Evolutionary conservation across 2,888 invertebrate species (phyloP).

Genomic region (Pristionchus japonicus): DNA sequence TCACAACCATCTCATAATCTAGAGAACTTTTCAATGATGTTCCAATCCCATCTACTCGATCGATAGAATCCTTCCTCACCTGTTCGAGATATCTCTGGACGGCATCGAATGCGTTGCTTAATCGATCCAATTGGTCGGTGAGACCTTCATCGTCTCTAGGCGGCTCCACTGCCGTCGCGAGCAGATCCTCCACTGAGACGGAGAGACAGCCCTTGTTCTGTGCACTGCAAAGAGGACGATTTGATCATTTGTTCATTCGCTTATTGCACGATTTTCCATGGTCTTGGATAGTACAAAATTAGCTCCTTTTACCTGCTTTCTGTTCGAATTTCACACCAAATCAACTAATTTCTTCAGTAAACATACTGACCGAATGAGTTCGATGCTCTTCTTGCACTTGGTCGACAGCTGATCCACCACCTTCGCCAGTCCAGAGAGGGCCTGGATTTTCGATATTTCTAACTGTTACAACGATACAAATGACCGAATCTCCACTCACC

Average conservation of each 20-base stretch:
- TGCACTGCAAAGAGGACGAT: conserved; percentile 48
- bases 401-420: conserved; percentile 72
- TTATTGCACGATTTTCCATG: too few relatives aligned
- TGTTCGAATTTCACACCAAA: too few relatives aligned
- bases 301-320: too few relatives aligned
- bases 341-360: not conserved
- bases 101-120: conserved; percentile 65
- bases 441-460: not conserved
- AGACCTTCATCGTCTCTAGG: conserved; percentile 59
- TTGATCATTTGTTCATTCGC: not conserved
- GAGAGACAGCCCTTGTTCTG: conserved; percentile 67
- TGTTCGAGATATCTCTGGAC: conserved; percentile 56
- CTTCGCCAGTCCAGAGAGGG: conserved; percentile 53
- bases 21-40: too few relatives aligned
- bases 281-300: too few relatives aligned
- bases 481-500: not conserved
- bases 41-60: not conserved
- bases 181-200: conserved; percentile 65
- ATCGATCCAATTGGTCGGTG: conserved; percentile 61
- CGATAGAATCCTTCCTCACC: not conserved
- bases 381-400: conserved; percentile 74
- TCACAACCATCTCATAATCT: too few relatives aligned
- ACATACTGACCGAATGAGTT: conserved; percentile 63
- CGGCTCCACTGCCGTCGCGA: conserved; percentile 61
- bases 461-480: not conserved